Evolutionary conservation across 2,113 vertebrate genomes (phyloP).

Genomic region (Lepus americanus): DNA sequence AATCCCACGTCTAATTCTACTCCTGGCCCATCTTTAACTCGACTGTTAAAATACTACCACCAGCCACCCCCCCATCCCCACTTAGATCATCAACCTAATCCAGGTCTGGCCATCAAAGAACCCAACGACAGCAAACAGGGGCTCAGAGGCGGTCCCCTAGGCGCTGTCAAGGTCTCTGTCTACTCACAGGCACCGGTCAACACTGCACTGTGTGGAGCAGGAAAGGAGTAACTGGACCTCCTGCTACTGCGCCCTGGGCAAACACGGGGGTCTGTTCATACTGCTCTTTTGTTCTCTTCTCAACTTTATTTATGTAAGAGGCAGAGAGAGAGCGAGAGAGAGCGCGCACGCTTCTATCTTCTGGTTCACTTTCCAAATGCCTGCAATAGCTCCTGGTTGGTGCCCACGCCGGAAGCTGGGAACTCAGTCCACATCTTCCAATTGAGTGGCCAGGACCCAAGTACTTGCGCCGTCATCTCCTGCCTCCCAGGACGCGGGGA

Average conservation of each 20-base stretch:
- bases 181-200: constrained; percentile 97
- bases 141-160: constrained; percentile 96
- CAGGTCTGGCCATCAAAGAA: constrained; percentile 95
- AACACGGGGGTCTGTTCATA: constrained; percentile 96
- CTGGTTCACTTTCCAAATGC: too few species aligned
- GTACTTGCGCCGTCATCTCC: too few species aligned
- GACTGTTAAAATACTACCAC: constrained; percentile 95
- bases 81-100: constrained; percentile 95
- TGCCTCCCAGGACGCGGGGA: too few species aligned
- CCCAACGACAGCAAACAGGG: constrained; percentile 94
- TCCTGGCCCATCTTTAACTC: constrained; percentile 94
- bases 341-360: too few species aligned
- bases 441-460: too few species aligned
- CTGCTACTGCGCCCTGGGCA: constrained; percentile 93
- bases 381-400: too few species aligned
- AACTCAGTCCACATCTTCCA: too few species aligned
- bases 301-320: too few species aligned
- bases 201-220: constrained; percentile 97
- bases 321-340: too few species aligned
- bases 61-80: constrained; percentile 90
- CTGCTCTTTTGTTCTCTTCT: constrained; percentile 88
- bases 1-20: constrained; percentile 94
- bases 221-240: constrained; percentile 97
- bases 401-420: too few species aligned
- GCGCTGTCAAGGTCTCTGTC: constrained; percentile 93